Percentiles rank a stretch among this genome's conserved stretches.
Conservation (phyloP, 2,888 invertebrate species). For the Calameuta pallipes region DNA sequence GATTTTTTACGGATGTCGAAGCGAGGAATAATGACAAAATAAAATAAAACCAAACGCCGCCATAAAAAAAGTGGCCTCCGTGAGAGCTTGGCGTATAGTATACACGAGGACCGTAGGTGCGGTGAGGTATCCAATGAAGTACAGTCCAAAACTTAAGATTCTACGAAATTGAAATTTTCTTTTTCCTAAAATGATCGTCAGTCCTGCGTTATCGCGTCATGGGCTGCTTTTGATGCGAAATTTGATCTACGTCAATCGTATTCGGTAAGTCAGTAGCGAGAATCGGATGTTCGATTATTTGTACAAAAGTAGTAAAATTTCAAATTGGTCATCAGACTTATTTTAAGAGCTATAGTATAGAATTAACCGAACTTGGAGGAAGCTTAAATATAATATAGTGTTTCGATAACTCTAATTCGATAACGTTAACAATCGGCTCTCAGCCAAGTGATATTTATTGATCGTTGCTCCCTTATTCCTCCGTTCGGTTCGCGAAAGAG, state of each 20-base stretch:
- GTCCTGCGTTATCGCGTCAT: not conserved
- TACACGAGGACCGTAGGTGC: not conserved
- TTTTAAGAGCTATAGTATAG: not conserved
- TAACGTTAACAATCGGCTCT: too few species aligned
- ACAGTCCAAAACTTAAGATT: not conserved
- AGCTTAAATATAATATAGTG: not conserved
- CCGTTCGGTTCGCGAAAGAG: too few species aligned
- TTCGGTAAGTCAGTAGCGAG: not conserved
- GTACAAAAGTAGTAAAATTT: not conserved
- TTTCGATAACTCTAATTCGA: not conserved
- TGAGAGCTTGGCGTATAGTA: not conserved
- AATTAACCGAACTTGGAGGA: not conserved
- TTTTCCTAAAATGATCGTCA: not conserved
- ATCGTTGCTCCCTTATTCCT: not conserved
- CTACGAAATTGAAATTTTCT: not conserved
- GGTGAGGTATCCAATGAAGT: not conserved
- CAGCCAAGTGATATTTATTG: not conserved
- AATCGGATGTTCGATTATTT: not conserved
- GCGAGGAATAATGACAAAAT: not conserved
- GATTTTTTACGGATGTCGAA: not conserved
- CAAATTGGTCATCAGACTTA: not conserved
- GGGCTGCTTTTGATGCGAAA: not conserved
- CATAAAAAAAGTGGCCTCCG: too few species aligned
- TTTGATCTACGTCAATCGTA: not conserved
- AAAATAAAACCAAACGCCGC: not conserved